Evolutionary conservation across 2,888 invertebrate species (phyloP).

Genomic region (Drosophila sordidula): DNA sequence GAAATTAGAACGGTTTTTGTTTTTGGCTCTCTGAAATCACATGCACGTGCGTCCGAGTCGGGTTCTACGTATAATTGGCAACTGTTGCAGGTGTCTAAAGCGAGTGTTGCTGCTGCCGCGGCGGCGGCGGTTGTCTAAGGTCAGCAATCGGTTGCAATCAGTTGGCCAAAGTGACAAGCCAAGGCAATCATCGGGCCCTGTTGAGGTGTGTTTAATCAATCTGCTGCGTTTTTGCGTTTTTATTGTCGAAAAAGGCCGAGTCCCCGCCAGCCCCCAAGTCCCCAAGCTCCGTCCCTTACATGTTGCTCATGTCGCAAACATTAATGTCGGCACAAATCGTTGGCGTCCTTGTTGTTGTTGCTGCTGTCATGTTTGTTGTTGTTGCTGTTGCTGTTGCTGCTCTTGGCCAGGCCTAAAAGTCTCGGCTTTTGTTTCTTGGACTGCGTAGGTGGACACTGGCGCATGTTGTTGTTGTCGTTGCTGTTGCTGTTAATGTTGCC

Average conservation of each 20-base stretch:
- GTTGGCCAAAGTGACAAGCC: conserved; percentile 40
- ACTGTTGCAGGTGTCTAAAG: conserved; percentile 58
- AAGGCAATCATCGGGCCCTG: conserved; percentile 34
- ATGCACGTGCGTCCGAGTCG: conserved; percentile 67
- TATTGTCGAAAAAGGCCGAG: background rate
- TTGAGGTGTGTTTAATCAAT: conserved; percentile 55
- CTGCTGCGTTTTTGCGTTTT: conserved; percentile 32
- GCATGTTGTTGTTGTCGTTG: conserved; percentile 15
- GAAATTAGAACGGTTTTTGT: conserved; percentile 76
- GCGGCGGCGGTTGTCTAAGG: conserved; percentile 52
- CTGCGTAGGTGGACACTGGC: conserved; percentile 72
- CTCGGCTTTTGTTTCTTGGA: conserved; percentile 42
- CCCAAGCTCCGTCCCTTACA: conserved; percentile 16
- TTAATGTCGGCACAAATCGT: conserved; percentile 61
- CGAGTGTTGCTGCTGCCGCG: conserved; percentile 27
- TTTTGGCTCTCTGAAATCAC: conserved; percentile 71
- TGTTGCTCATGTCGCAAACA: conserved; percentile 45
- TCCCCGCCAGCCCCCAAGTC: background rate
- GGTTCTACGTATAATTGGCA: conserved; percentile 56
- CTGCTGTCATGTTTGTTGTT: conserved; percentile 8
- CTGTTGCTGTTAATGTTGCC: conserved; percentile 12
- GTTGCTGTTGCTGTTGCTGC: background rate
- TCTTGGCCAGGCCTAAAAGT: conserved; percentile 39
- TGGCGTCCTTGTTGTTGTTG: conserved; percentile 19
- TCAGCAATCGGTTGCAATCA: conserved; percentile 54